These are phyloP conservation scores for Sycobia sp. DNA, from an alignment of 1,140 invertebrate genomes.

Conservation along the genomic window DNA sequence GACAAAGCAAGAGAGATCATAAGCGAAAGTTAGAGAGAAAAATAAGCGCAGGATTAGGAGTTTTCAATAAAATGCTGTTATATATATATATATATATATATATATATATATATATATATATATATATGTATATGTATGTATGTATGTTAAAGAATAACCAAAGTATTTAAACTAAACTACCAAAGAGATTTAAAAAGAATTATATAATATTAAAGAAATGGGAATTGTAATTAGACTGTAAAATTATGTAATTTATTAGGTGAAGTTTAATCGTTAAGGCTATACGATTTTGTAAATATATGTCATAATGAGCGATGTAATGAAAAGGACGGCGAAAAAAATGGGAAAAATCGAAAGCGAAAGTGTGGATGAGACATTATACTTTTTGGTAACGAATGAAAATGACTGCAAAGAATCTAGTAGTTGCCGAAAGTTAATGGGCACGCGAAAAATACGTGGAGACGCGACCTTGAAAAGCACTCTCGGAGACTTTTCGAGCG, in stretches of 20 bases:
- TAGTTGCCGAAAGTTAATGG: too few relatives aligned
- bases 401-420: too few relatives aligned
- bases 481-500: too few relatives aligned
- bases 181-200: constrained; percentile 10
- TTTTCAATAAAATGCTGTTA: constrained; percentile 4
- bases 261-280: constrained; percentile 36
- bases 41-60: not conserved
- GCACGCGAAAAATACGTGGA: too few relatives aligned
- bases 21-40: not conserved
- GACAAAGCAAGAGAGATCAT: not conserved
- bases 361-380: too few relatives aligned
- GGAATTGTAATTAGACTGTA: constrained; percentile 33
- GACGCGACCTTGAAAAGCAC: not conserved
- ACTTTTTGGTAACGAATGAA: too few relatives aligned
- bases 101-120: too few relatives aligned
- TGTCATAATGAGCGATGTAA: constrained; percentile 19
- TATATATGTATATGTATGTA: too few relatives aligned
- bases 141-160: constrained; percentile 1
- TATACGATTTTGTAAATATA: constrained; percentile 46
- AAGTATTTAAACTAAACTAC: too few relatives aligned
- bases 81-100: too few relatives aligned
- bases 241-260: constrained; percentile 38
- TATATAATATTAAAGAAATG: constrained; percentile 24
- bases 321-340: too few relatives aligned
- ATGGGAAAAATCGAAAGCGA: too few relatives aligned